Base-by-base conservation (phyloP, 2,888 invertebrate species). In the Ichneumon xanthorius region DNA sequence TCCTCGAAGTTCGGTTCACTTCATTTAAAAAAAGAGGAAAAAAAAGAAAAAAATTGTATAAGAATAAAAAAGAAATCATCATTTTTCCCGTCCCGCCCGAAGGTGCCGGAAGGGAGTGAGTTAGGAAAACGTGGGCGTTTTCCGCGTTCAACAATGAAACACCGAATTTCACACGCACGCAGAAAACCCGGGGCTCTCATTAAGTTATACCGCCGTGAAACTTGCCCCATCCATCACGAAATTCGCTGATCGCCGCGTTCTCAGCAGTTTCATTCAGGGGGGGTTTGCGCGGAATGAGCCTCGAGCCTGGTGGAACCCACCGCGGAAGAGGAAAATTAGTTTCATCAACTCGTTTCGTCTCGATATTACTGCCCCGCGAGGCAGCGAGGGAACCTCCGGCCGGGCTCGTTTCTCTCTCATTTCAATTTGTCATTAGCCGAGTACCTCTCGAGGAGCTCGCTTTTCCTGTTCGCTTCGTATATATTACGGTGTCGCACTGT, bases 181-280 rank as follows among this genome's bases (percentile, higher is more conserved):
- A 70, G 58, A 86, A 85, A 82, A 86, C 70, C 45, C 45, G 9
- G 83, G 26, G 26, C 71, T 26, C 65, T 75, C 80, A 80, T 86
- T 83, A 86, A 80, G 82, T 83, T 83, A 83, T 78, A 48, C 80
- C 75, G 80, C 37, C 75, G 73, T 58, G 80, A 86, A 88, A 79
- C 81, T 87, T 84, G 73, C 77, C 75, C 82, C 77, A 87, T 91
- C 89, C 89, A 89, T 91, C 89, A 89, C 87, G 89, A 90, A 83
- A 83, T 82, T 89, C 90, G 91, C 91, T 91, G 91, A 92, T 90
- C 90, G 88, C 86, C 88, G 86, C 88, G 85, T 80, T 89, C 88
- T 88, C 88, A 87, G 84, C 82, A 86, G 86, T 90, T 90, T 88
- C 89, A 89, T 90, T 91, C 90, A 89, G 86, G 73, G 67, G 33